Evolutionary conservation across 2,888 invertebrate species (phyloP).

Genomic region (Cryptocheilus praepositus): DNA sequence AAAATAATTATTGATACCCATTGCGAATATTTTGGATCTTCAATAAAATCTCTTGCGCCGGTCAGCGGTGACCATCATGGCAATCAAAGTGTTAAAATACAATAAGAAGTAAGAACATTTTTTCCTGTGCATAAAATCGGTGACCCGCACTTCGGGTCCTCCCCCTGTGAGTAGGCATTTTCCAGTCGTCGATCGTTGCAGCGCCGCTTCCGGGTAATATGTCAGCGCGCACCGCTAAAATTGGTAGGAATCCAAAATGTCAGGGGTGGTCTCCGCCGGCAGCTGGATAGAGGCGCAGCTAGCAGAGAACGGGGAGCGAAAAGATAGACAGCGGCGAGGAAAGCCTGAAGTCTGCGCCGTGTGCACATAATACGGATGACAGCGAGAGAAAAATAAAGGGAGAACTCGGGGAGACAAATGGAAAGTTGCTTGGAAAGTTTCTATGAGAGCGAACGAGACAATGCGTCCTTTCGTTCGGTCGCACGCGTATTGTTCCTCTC

Average conservation of each 20-base stretch:
- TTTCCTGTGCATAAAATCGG: too few relatives aligned
- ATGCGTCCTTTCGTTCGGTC: slow-evolving; percentile 45
- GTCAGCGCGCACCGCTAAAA: not conserved
- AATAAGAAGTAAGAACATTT: too few relatives aligned
- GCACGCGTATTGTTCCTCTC: slow-evolving; percentile 39
- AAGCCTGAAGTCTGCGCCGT: slow-evolving; percentile 21
- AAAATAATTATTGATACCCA: too few relatives aligned
- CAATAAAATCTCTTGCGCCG: too few relatives aligned
- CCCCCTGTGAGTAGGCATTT: too few relatives aligned
- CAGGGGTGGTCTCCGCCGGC: not conserved
- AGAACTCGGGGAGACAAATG: slow-evolving; percentile 41
- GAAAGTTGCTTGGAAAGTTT: slow-evolving; percentile 45
- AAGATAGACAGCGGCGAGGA: not conserved
- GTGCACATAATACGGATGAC: slow-evolving; percentile 29
- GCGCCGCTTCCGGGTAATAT: too few relatives aligned
- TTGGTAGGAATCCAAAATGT: slow-evolving; percentile 5
- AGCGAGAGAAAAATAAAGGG: slow-evolving; percentile 34
- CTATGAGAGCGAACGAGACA: slow-evolving; percentile 49
- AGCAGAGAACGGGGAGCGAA: not conserved
- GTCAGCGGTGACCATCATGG: too few relatives aligned
- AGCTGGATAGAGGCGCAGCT: not conserved
- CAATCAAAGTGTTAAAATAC: too few relatives aligned
- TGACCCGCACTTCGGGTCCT: too few relatives aligned
- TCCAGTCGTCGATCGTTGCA: too few relatives aligned
- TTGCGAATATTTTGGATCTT: too few relatives aligned